Percentiles rank a stretch among this genome's conserved stretches.
These are phyloP conservation scores for Columba livia DNA, from an alignment of 2,113 vertebrate species.

Conservation along the genomic window DNA sequence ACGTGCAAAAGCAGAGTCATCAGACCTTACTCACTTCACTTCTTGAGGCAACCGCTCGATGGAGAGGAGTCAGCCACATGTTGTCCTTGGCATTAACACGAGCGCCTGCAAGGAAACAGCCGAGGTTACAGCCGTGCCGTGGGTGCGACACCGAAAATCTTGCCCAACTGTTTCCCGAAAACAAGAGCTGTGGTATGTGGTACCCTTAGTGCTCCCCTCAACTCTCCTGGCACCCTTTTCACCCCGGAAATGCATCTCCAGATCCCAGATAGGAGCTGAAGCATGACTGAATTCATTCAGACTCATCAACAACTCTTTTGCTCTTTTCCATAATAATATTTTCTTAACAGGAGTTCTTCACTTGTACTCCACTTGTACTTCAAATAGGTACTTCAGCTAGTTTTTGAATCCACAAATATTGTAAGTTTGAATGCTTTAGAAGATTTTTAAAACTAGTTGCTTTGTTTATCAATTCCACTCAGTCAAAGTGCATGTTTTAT, in stretches of 20 bases:
- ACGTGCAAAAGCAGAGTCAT: neutral
- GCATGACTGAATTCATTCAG: neutral
- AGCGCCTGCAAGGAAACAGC: conserved; percentile 81
- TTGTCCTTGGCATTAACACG: conserved; percentile 98
- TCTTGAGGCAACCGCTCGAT: conserved; percentile 93
- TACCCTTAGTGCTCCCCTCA: neutral
- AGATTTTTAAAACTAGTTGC: neutral
- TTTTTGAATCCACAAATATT: neutral
- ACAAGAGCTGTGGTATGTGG: neutral
- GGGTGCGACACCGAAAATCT: neutral
- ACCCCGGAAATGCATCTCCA: neutral
- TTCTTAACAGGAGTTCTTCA: neutral
- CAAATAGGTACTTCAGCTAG: neutral
- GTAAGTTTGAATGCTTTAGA: neutral
- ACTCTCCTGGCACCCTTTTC: neutral
- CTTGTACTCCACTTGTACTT: too few species aligned
- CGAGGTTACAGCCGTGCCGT: conserved; percentile 17
- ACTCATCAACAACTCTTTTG: neutral
- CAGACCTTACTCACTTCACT: conserved; percentile 85
- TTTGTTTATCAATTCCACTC: neutral
- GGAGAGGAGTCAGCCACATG: conserved; percentile 98
- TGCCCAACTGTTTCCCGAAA: neutral
- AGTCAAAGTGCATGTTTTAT: neutral
- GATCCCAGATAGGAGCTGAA: neutral
- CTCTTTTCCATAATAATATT: neutral